Conservation (phyloP, 2,113 vertebrate species). For the Ibidorhyncha struthersii region DNA sequence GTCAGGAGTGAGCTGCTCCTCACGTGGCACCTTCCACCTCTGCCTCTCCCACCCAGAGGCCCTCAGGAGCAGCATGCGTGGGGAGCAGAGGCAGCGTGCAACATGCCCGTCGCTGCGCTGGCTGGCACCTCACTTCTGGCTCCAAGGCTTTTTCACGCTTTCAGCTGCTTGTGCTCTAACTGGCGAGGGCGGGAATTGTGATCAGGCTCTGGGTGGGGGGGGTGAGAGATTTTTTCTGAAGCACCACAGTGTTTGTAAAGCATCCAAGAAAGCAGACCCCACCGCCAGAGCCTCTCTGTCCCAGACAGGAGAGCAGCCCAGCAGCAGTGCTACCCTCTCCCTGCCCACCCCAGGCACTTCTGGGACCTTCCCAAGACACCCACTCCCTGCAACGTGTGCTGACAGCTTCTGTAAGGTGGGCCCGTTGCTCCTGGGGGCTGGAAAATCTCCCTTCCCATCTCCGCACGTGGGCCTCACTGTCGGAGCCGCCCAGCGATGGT, state of each 20-base stretch:
- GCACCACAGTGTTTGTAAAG: accelerated
- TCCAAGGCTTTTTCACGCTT: accelerated
- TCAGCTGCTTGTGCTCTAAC: not conserved
- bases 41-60: not conserved
- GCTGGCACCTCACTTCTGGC: not conserved
- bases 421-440: not conserved
- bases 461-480: accelerated
- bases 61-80: not conserved
- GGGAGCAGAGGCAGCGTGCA: not conserved
- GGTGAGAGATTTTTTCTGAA: not conserved
- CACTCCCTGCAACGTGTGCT: not conserved
- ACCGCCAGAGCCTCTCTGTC: not conserved
- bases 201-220: accelerated
- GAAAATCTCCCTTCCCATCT: not conserved
- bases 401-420: not conserved
- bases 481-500: accelerated
- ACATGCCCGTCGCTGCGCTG: not conserved
- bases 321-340: not conserved
- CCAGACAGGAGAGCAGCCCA: accelerated
- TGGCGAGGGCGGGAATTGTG: not conserved
- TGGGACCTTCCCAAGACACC: not conserved
- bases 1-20: not conserved
- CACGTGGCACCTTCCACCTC: not conserved
- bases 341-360: accelerated
- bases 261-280: accelerated